Conservation (phyloP, 2,113 vertebrate species). For the Grammomys surdaster region DNA sequence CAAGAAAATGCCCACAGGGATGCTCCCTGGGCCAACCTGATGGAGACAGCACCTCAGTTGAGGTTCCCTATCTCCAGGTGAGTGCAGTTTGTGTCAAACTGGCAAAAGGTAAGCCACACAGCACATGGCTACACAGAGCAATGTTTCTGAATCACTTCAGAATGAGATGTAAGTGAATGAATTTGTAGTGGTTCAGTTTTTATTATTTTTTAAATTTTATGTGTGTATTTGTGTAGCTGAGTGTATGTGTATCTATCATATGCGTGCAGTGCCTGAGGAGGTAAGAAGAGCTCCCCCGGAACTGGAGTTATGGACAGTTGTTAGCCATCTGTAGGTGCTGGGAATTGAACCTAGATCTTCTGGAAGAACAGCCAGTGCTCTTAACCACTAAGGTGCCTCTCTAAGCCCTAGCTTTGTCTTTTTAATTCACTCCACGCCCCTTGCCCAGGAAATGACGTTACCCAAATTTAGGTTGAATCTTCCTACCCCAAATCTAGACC, state of each 20-base stretch:
- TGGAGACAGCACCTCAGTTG: not conserved
- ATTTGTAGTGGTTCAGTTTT: not conserved
- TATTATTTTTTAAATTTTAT: not conserved
- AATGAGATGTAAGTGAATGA: constrained; percentile 4
- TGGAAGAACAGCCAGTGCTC: not conserved
- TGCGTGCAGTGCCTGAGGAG: not conserved
- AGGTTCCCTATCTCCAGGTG: not conserved
- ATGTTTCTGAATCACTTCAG: constrained; percentile 35
- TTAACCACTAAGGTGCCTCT: not conserved
- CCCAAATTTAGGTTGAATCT: not conserved
- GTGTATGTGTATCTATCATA: not conserved
- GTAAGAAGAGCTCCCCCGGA: not conserved
- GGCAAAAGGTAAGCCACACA: not conserved
- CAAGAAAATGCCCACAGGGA: not conserved
- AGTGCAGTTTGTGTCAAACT: not conserved
- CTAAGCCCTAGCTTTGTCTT: not conserved
- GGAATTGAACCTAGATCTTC: not conserved
- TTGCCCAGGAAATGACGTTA: not conserved
- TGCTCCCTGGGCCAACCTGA: not conserved
- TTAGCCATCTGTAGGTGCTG: not conserved
- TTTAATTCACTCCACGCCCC: not conserved
- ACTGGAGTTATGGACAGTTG: not conserved
- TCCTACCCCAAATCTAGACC: not conserved
- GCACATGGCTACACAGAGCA: not conserved
- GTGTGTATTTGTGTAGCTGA: not conserved